Conservation (phyloP, 2,888 invertebrate species). For the Galeopsomyia nigrocyanea region DNA sequence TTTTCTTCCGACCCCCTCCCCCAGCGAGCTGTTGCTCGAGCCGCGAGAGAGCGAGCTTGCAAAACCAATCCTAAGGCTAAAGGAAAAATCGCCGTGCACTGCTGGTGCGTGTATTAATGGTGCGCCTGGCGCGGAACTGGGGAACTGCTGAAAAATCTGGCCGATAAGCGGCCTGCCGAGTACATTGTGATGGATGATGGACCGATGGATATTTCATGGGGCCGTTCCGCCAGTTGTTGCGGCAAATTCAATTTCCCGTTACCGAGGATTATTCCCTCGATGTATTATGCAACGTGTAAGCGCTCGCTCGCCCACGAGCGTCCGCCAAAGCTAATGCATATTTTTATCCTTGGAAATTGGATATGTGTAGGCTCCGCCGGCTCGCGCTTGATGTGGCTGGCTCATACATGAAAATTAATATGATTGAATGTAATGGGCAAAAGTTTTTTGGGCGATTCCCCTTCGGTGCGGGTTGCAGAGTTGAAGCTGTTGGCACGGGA, state of each 20-base stretch:
- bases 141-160: conserved; percentile 8
- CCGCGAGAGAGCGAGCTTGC: not conserved
- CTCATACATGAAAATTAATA: not conserved
- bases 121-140: conserved; percentile 1
- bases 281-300: conserved; percentile 27
- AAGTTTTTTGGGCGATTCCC: too few species aligned
- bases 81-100: too few species aligned
- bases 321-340: conserved; percentile 13
- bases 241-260: conserved; percentile 36
- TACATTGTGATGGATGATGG: conserved; percentile 38
- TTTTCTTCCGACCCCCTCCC: conserved; percentile 17
- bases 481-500: not conserved
- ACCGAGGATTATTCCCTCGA: conserved; percentile 1
- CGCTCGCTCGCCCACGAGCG: too few species aligned
- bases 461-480: not conserved
- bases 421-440: too few species aligned
- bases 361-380: not conserved
- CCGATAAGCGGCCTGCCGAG: conserved; percentile 34
- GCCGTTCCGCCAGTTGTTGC: conserved; percentile 17
- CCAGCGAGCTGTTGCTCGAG: not conserved
- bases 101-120: conserved; percentile 40
- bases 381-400: too few species aligned
- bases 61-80: conserved; percentile 16
- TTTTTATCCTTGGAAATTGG: conserved; percentile 6
- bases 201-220: conserved; percentile 38